Percentiles rank a stretch among this genome's conserved stretches.
These are phyloP conservation scores for Strigamia maritima DNA, from an alignment of 2,888 invertebrate species.

Conservation along the genomic window DNA sequence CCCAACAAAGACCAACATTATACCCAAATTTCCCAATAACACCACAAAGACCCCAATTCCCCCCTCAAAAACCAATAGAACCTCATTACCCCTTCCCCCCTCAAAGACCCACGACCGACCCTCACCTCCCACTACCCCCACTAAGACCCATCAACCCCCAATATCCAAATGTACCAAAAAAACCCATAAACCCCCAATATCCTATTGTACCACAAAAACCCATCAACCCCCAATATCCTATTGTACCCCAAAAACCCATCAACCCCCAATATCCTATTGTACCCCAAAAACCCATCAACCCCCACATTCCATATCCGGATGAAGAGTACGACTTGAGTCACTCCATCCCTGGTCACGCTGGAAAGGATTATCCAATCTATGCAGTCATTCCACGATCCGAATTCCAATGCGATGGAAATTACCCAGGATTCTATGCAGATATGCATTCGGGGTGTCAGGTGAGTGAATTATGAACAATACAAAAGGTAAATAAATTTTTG, in stretches of 20 bases:
- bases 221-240: too few relatives aligned
- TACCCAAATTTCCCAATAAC: not conserved
- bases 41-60: not conserved
- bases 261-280: not conserved
- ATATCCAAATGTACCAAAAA: too few relatives aligned
- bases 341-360: slow-evolving; percentile 36
- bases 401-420: slow-evolving; percentile 39
- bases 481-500: not conserved
- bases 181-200: too few relatives aligned
- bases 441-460: slow-evolving; percentile 37
- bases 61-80: too few relatives aligned
- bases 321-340: not conserved
- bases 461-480: not conserved
- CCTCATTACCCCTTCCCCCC: not conserved
- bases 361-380: slow-evolving; percentile 38
- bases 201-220: too few relatives aligned
- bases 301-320: not conserved
- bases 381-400: slow-evolving; percentile 28
- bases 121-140: not conserved
- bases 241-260: not conserved
- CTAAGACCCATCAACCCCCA: not conserved
- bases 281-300: not conserved
- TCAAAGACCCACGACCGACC: not conserved
- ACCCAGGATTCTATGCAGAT: slow-evolving; percentile 39
- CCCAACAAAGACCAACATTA: not conserved